Conservation (phyloP, 2,113 vertebrate genomes). For the Ciconia stormi region DNA sequence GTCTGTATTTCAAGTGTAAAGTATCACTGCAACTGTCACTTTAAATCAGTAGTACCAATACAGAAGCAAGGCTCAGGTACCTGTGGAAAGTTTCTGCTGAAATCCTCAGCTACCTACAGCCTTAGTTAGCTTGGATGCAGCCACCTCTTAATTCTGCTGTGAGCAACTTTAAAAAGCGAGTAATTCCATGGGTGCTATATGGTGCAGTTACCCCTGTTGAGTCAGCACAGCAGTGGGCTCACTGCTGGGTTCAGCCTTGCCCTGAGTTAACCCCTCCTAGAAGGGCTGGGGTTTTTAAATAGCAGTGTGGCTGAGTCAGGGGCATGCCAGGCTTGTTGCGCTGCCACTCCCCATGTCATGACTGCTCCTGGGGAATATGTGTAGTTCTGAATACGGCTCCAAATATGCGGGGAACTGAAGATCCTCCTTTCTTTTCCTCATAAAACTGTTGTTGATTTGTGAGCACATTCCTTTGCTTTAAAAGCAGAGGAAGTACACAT, state of each 20-base stretch:
- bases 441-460: neutral
- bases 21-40: neutral
- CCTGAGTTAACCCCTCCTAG: neutral
- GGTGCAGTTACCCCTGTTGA: too few species aligned
- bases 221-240: neutral
- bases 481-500: neutral
- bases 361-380: neutral
- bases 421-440: neutral
- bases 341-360: neutral
- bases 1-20: neutral
- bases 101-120: neutral
- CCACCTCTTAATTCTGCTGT: neutral
- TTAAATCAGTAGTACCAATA: neutral
- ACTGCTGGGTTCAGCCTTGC: neutral
- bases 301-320: neutral
- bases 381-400: neutral
- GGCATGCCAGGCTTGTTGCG: neutral
- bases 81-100: neutral
- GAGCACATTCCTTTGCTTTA: neutral
- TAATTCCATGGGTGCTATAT: fast-evolving
- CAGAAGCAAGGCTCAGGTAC: neutral
- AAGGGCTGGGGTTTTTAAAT: neutral
- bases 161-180: neutral
- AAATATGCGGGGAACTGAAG: neutral
- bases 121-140: neutral